A percentile compares a stretch with the other conserved stretches of the same genome.
Conservation (phyloP, 1,140 invertebrate genomes). For the Nebria ingens region DNA sequence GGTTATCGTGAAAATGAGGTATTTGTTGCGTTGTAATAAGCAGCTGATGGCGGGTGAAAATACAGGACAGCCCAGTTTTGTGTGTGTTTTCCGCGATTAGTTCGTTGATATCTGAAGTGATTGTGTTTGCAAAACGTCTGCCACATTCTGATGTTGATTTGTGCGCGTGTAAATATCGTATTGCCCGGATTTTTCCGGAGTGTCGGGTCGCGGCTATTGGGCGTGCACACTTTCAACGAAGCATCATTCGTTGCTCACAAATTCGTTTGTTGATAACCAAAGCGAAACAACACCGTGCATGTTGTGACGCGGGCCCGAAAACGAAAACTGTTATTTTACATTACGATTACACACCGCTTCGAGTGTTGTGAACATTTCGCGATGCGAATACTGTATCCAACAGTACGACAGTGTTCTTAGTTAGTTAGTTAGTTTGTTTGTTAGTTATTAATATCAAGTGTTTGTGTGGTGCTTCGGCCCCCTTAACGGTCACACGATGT, state of each 20-base stretch:
- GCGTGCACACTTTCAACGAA: constrained; percentile 6
- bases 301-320: too few relatives aligned
- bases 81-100: constrained; percentile 6
- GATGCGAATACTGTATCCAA: too few relatives aligned
- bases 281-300: constrained; percentile 22
- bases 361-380: too few relatives aligned
- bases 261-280: too few relatives aligned
- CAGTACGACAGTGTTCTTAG: constrained; percentile 17
- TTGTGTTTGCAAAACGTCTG: background rate
- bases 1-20: constrained; percentile 21
- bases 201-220: constrained; percentile 2
- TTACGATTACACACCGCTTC: too few relatives aligned
- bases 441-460: background rate
- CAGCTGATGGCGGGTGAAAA: constrained; percentile 37
- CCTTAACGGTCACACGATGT: constrained; percentile 45
- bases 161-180: constrained; percentile 3
- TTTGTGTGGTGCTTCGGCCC: background rate
- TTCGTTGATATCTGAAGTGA: background rate
- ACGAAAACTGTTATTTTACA: too few relatives aligned
- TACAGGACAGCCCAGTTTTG: constrained; percentile 23
- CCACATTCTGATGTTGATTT: background rate
- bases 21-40: constrained; percentile 30
- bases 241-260: background rate
- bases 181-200: constrained; percentile 3
- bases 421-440: background rate